Conservation (phyloP, 2,888 invertebrate species). For the Diploptera punctata region DNA sequence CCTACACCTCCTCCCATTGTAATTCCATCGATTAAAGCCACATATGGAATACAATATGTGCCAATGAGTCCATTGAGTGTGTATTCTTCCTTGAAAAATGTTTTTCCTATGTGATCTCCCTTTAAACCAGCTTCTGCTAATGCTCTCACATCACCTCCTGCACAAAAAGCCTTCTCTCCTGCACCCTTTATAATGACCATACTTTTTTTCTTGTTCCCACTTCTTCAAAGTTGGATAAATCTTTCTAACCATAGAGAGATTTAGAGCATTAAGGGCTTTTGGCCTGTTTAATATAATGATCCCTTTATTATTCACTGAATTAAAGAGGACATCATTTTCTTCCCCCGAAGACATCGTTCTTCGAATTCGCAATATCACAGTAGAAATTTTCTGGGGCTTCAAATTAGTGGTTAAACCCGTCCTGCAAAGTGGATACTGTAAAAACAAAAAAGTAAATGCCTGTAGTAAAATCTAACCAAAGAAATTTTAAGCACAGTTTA, state of each 20-base stretch:
- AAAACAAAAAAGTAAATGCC: neutral
- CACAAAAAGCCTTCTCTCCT: constrained; percentile 96
- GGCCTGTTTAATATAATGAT: constrained; percentile 77
- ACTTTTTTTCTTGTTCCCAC: constrained; percentile 74
- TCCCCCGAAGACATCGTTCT: constrained; percentile 35
- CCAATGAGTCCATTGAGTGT: constrained; percentile 87
- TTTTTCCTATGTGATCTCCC: constrained; percentile 62
- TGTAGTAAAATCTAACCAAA: no score
- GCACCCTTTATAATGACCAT: constrained; percentile 79
- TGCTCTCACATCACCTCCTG: constrained; percentile 93
- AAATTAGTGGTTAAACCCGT: neutral
- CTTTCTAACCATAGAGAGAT: constrained; percentile 75
- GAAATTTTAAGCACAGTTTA: no score
- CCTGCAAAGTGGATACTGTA: neutral
- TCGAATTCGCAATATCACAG: neutral
- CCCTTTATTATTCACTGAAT: constrained; percentile 59
- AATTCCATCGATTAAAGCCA: constrained; percentile 93
- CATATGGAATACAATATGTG: constrained; percentile 85
- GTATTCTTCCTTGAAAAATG: constrained; percentile 89
- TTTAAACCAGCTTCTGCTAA: constrained; percentile 71
- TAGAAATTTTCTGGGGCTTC: neutral
- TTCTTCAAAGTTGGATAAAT: constrained; percentile 75
- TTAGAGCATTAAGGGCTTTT: constrained; percentile 79
- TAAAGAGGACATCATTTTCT: constrained; percentile 54
- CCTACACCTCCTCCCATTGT: constrained; percentile 99